These are phyloP conservation scores for Chaetophractus vellerosus DNA, from an alignment of 2,797 vertebrate genomes.

Conservation along the genomic window DNA sequence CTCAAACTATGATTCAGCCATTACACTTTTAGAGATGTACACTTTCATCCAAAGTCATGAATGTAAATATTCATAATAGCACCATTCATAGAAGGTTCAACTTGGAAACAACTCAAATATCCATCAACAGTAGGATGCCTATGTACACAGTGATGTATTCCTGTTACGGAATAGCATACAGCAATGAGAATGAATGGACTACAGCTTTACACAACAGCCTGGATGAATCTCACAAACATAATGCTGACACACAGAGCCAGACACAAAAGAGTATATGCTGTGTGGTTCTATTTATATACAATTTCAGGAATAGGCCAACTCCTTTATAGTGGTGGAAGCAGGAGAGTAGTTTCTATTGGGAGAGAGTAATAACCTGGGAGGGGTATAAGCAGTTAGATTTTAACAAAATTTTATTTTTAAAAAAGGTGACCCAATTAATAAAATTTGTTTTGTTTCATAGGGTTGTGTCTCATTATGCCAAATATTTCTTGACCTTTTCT, in stretches of 20 bases:
- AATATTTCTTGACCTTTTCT: background rate
- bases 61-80: background rate
- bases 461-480: background rate
- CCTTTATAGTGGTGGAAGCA: background rate
- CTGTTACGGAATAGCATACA: background rate
- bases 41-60: conserved; percentile 32
- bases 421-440: conserved; percentile 33
- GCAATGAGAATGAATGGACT: background rate
- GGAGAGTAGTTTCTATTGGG: background rate
- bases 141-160: background rate
- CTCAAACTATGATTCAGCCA: background rate
- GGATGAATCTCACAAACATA: background rate
- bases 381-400: background rate
- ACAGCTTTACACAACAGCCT: background rate
- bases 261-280: background rate
- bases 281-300: background rate
- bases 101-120: conserved; percentile 25
- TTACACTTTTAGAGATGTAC: background rate
- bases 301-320: conserved; percentile 40
- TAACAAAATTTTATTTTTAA: background rate
- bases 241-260: background rate
- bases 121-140: background rate
- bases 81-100: background rate
- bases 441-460: background rate
- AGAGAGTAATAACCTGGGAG: background rate